A percentile compares a stretch with the other conserved stretches of the same genome.
Evolutionary conservation across 2,888 invertebrate genomes (phyloP).

Genomic region (Eupithecia insigniata): DNA sequence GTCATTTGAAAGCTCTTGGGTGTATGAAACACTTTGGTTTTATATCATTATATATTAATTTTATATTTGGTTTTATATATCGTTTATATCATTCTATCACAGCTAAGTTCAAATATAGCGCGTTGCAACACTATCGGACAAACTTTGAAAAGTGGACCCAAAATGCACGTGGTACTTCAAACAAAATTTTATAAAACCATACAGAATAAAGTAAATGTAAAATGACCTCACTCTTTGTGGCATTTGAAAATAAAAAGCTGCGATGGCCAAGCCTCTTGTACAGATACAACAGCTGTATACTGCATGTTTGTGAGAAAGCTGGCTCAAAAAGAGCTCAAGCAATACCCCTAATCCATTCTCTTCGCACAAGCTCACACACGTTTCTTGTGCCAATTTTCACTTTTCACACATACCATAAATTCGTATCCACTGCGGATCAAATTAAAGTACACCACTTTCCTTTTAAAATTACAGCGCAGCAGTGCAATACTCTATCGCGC

Average conservation of each 20-base stretch:
- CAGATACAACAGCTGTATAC: background rate
- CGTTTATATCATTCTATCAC: no score
- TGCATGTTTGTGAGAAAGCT: constrained; percentile 2
- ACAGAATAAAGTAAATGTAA: background rate
- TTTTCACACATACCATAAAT: constrained; percentile 53
- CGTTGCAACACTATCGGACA: no score
- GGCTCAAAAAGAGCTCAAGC: background rate
- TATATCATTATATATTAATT: no score
- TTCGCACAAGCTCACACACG: constrained; percentile 40
- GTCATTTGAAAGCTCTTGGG: no score
- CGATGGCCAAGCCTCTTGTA: background rate
- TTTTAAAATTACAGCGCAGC: constrained; percentile 52
- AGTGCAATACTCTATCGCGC: constrained; percentile 39
- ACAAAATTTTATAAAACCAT: no score
- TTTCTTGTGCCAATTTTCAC: constrained; percentile 49
- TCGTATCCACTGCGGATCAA: constrained; percentile 49
- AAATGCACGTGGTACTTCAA: no score
- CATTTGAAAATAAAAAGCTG: background rate
- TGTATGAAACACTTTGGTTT: no score
- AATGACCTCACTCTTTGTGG: background rate
- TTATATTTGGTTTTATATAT: no score
- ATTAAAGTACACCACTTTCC: constrained; percentile 52
- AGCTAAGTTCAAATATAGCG: no score
- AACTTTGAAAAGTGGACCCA: no score
- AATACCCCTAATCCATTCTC: constrained; percentile 6